These are phyloP conservation scores for Drosophila sp. DNA, from an alignment of 1,140 invertebrate species.

Conservation along the genomic window DNA sequence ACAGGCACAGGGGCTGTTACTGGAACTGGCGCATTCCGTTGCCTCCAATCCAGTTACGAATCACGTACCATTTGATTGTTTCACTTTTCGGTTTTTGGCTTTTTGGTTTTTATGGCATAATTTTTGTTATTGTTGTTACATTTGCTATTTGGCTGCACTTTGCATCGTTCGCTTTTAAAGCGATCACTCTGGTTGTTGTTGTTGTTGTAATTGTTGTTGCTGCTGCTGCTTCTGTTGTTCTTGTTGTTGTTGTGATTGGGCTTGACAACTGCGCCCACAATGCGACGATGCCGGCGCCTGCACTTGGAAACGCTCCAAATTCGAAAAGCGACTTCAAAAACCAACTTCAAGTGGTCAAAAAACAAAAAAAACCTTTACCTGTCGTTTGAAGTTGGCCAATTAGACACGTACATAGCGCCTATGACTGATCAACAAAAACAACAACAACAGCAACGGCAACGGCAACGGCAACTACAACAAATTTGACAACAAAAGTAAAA, in stretches of 20 bases:
- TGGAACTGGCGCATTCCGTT: conserved; percentile 55
- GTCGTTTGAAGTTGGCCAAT: conserved; percentile 66
- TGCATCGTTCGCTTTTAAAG: conserved; percentile 43
- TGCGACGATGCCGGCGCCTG: conserved; percentile 54
- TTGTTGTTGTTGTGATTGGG: conserved; percentile 53
- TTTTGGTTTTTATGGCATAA: conserved; percentile 49
- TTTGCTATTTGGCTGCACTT: conserved; percentile 65
- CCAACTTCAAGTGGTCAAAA: not conserved
- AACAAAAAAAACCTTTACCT: conserved; percentile 56
- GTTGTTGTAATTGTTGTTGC: no score
- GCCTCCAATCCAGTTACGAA: conserved; percentile 57
- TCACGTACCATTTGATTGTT: conserved; percentile 69
- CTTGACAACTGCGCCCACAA: conserved; percentile 73
- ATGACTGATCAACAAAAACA: conserved; percentile 62
- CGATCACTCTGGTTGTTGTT: conserved; percentile 16
- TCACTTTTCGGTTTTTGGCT: conserved; percentile 52
- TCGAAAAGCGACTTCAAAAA: conserved; percentile 9
- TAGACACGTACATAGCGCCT: conserved; percentile 62
- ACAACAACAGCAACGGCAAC: conserved; percentile 29
- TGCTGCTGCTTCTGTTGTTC: no score
- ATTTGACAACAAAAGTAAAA: conserved; percentile 61
- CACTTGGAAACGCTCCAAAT: conserved; percentile 60
- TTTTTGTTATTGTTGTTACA: conserved; percentile 47
- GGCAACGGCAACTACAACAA: conserved; percentile 29
- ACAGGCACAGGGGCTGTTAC: conserved; percentile 38